Evolutionary conservation across 2,797 vertebrate genomes (phyloP), one percentile per base, ranked within the genome.

Genomic region (Hirundo rustica): DNA sequence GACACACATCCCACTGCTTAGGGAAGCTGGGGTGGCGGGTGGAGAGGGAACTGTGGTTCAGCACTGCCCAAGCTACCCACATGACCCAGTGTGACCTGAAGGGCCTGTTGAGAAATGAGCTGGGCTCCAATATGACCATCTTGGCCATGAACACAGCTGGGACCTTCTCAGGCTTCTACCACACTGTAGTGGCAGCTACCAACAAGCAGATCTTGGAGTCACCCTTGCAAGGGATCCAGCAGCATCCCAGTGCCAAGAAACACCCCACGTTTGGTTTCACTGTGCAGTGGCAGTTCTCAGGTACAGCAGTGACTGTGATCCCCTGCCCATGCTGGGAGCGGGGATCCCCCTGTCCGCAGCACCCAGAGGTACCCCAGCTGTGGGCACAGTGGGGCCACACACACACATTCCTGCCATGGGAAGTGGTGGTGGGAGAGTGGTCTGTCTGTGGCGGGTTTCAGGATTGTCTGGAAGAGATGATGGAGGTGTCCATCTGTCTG

Each of bases 291-390:
- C 88, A 77, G 57, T 90, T 95, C 0, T 11, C 90, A 92, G 95
- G 93, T 90, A 80, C 13, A 29, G 75, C 2, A 3, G 27, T 17
- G 14, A 44, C 53, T 14, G 18, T 0, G 0, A 34, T 3, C 6
- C 36, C 9, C 36, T n/a, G 50, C n/a, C 16, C 13, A 0, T 23
- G 51, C 21, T 38, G 36, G 40, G 19, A 50, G 9, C 0, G 4
- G 36, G 6, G n/a, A 65, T 1, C 1, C 11, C 9, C 12, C 5
- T 0, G 0, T 0, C 13, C n/a, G 44, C 11, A 67, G 9, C 18
- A 71, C 12, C 10, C 32, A 45, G 23, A n/a, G 22, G 45, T n/a
- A n/a, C n/a, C n/a, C n/a, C n/a, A n/a, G n/a, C n/a, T n/a, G n/a
- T n/a, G n/a, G n/a, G n/a, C n/a, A n/a, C n/a, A n/a, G n/a, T n/a